Base-by-base conservation (phyloP, 1,140 invertebrate genomes). In the Stratiolaelaps scimitus region DNA sequence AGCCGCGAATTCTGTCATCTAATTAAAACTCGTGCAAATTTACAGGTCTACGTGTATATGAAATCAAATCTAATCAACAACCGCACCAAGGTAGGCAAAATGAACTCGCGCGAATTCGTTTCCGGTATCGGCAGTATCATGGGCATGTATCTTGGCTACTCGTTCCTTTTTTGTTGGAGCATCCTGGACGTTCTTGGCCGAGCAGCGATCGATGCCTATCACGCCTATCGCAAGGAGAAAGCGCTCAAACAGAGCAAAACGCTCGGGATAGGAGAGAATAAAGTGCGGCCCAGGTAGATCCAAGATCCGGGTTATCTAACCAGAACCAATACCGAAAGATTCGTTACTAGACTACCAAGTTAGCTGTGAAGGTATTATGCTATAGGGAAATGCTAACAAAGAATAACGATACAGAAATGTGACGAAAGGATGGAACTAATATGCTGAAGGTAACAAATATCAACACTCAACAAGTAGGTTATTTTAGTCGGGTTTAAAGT, bases 121-220 rank as follows among this genome's bases (percentile, higher is more conserved):
- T 60, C 53, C 15, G 53, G 53, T 2, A 60, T 60, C 53, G 53
- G 53, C 13, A 60, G 53, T 26, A 60, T 60, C 23, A 60, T 60
- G 53, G 53, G 53, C 23, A 60, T 60, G 53, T 60, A 60, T 10
- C 34, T 60, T 15, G 53, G 53, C 15, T 60, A 60, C 20, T 60
- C 53, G 17, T 60, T 60, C 53, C 23, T 60, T 1, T 60, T 60
- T 23, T 60, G 53, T 34, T 60, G 53, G 53, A 60, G 34, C 26
- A 60, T 60, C 53, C 34, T 60, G 53, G 53, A 60, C 23, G 53
- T 60, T 15, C 15, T 60, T 34, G 53, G 53, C 23, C 53, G 53
- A 5, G 53, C 23, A 20, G 53, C 23, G 15, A 4, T 60, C 13
- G 53, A 60, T 6, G 34, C 53, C 15, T 60, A 60, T 10, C 23